These are phyloP conservation scores for Cervus canadensis DNA, from an alignment of 2,113 vertebrate species.

Conservation along the genomic window DNA sequence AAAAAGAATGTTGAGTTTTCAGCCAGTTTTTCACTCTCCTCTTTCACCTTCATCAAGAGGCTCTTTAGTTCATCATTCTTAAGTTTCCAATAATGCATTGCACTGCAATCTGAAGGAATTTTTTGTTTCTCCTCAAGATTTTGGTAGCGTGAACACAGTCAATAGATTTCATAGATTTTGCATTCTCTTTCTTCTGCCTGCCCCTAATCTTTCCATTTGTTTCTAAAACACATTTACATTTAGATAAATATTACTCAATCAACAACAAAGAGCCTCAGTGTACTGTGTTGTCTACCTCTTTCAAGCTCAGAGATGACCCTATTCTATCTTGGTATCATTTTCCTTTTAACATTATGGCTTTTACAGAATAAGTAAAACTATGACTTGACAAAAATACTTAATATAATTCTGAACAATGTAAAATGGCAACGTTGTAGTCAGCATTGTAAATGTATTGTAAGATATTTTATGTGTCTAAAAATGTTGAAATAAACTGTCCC, in stretches of 20 bases:
- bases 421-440: conserved; percentile 42
- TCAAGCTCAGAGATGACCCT: not conserved
- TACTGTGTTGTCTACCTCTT: not conserved
- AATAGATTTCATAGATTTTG: not conserved
- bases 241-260: not conserved
- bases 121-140: not conserved
- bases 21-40: not conserved
- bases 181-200: not conserved
- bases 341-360: not conserved
- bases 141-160: not conserved
- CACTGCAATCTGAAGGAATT: not conserved
- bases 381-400: not conserved
- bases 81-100: not conserved
- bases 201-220: not conserved
- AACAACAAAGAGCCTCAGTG: not conserved
- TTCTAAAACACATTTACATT: not conserved
- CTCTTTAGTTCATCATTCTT: not conserved
- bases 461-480: conserved; percentile 9
- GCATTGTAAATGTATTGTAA: not conserved
- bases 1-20: not conserved
- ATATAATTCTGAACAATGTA: not conserved
- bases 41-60: not conserved
- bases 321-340: not conserved
- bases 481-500: not conserved
- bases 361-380: not conserved